Base-by-base conservation (phyloP, 2,888 invertebrate genomes). In the Pachydiplax longipennis region DNA sequence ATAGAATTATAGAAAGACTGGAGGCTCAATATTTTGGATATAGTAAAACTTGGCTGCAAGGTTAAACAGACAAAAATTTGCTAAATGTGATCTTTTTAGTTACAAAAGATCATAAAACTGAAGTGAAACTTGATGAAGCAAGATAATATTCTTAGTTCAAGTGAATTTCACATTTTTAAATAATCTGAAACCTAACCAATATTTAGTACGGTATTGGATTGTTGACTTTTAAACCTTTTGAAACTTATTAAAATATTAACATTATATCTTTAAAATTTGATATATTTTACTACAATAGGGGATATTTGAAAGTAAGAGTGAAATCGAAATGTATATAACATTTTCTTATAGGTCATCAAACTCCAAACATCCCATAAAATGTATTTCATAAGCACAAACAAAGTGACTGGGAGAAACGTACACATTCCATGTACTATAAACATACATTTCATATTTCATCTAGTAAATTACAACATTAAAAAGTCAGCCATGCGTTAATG, bases 401-500 rank as follows among this genome's bases (percentile, higher is more conserved):
- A 73, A 13, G 73, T 31, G 2, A 73, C n/a, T 31, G 73, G 73
- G 31, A n/a, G 25, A 65, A 65, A 25, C 25, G 25, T 73, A 73
- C 12, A 13, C 73, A 73, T 25, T 73, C 25, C 12, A 73, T 73
- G 31, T 73, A 73, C 31, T 31, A 73, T 73, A 31, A 25, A 31
- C 73, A 73, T 31, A 73, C 25, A 73, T 25, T 73, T 31, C 73
- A 12, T 73, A 73, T 31, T 0, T 31, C 18, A 83, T 44, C 58
- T 83, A 35, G 58, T 35, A 35, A 6, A 58, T 15, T 31, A 81
- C 90, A 80, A 91, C 87, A 37, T 80, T 5, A 91, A 31, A 53
- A 81, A 91, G 80, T 37, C 80, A 90, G 90, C 90, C 61, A 92
- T 87, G 73, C 73, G 73, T 73, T 73, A 73, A 73, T 73, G 87